Conservation (phyloP, 2,888 invertebrate species). For the Litoditis marina region DNA sequence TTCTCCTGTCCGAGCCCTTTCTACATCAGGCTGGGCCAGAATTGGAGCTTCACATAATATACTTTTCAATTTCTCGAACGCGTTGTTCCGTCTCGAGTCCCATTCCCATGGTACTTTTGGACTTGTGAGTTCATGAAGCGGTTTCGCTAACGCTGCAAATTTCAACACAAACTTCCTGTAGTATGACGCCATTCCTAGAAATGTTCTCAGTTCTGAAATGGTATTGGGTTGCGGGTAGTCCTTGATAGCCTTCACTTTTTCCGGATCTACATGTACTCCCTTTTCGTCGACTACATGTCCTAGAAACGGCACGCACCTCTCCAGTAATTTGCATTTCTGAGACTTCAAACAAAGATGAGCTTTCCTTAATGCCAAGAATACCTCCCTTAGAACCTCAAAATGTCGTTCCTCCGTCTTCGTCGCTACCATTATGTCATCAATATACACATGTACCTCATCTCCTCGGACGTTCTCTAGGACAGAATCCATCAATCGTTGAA, state of each 20-base stretch:
- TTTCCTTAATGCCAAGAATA: conserved; percentile 13
- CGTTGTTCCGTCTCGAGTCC: neutral
- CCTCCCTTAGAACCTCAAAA: conserved; percentile 11
- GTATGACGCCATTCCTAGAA: conserved; percentile 38
- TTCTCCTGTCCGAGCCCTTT: conserved; percentile 20
- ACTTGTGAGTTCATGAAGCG: conserved; percentile 27
- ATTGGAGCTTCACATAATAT: conserved; percentile 20
- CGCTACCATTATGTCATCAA: conserved; percentile 45
- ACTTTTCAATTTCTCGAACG: neutral
- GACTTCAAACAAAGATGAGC: conserved; percentile 10
- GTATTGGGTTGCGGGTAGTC: conserved; percentile 18
- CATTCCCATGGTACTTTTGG: conserved; percentile 22
- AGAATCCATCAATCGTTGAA: conserved; percentile 42
- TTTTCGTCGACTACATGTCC: conserved; percentile 16
- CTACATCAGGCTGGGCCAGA: conserved; percentile 33
- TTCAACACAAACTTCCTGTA: conserved; percentile 39
- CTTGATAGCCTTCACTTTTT: conserved; percentile 17
- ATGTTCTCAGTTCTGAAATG: conserved; percentile 19
- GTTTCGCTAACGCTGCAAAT: conserved; percentile 25
- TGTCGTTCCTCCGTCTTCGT: conserved; percentile 27
- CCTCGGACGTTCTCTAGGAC: conserved; percentile 22
- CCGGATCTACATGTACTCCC: conserved; percentile 14
- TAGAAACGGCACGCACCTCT: conserved; percentile 17
- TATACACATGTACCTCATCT: conserved; percentile 25
- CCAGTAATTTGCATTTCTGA: conserved; percentile 18